Conservation (phyloP, 1,140 invertebrate species). For the Pachyrhynchus sulphureomaculatus region DNA sequence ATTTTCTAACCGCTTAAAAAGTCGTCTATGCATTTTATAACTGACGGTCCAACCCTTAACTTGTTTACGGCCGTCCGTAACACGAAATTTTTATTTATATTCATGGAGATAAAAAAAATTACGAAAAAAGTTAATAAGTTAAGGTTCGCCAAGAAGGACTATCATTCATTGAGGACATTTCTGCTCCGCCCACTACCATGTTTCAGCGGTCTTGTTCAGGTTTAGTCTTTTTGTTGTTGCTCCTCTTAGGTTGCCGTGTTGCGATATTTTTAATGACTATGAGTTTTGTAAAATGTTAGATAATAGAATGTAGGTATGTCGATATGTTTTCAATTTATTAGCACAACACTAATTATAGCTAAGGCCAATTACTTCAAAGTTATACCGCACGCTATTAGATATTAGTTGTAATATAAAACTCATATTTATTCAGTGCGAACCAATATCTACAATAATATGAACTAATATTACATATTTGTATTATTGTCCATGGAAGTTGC, state of each 20-base stretch:
- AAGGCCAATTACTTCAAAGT: no score
- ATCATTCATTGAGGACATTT: conserved; percentile 33
- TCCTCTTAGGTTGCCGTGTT: not conserved
- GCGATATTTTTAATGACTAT: conserved; percentile 1
- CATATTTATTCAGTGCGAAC: no score
- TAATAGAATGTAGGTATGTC: no score
- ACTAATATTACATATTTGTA: no score
- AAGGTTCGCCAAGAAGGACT: conserved; percentile 28
- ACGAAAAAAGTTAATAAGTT: conserved; percentile 32
- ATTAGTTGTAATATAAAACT: no score
- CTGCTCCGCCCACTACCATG: conserved; percentile 20
- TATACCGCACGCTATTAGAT: no score
- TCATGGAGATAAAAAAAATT: conserved; percentile 25
- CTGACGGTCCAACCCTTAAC: conserved; percentile 23
- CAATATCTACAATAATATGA: no score
- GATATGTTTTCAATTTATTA: no score
- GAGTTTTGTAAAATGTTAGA: no score
- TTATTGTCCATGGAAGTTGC: no score
- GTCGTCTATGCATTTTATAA: conserved; percentile 27
- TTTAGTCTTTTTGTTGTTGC: not conserved
- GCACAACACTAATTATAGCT: no score
- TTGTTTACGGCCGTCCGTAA: conserved; percentile 20
- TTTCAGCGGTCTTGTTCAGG: not conserved
- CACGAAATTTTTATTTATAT: conserved; percentile 33
- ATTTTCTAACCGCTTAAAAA: conserved; percentile 19